These are phyloP conservation scores for Andrena hattorfiana DNA, from an alignment of 2,888 invertebrate species.

Conservation along the genomic window DNA sequence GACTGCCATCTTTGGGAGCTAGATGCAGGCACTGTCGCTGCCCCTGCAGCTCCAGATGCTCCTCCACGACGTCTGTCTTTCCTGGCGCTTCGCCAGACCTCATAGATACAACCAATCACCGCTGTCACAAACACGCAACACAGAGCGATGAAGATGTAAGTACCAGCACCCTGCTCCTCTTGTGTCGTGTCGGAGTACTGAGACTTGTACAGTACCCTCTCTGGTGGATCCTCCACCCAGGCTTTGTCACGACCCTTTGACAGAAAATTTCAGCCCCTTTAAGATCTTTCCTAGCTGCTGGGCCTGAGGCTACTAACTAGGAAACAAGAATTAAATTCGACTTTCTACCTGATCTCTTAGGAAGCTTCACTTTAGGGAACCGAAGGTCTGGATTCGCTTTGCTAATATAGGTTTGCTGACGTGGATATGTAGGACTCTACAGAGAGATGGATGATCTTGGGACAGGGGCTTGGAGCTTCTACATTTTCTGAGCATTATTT, in stretches of 20 bases:
- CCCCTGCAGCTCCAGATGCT: slow-evolving; percentile 52
- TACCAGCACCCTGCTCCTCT: slow-evolving; percentile 91
- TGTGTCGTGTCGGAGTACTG: slow-evolving; percentile 90
- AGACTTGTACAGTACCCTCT: slow-evolving; percentile 91
- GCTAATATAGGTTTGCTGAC: no score
- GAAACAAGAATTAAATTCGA: neutral
- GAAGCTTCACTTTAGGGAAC: no score
- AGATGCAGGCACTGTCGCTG: slow-evolving; percentile 53
- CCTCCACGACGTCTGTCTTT: slow-evolving; percentile 80
- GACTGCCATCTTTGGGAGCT: slow-evolving; percentile 81
- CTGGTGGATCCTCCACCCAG: slow-evolving; percentile 95
- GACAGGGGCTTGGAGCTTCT: no score
- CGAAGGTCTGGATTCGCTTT: no score
- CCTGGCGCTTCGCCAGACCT: slow-evolving; percentile 86
- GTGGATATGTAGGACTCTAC: no score
- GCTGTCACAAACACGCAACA: slow-evolving; percentile 91
- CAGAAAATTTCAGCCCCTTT: neutral
- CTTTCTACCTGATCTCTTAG: no score
- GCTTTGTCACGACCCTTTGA: slow-evolving; percentile 91
- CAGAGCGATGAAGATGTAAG: slow-evolving; percentile 92
- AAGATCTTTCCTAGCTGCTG: neutral
- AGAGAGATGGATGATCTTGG: no score
- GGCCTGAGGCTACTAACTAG: neutral
- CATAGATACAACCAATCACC: slow-evolving; percentile 89
- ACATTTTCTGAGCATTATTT: no score